A percentile compares a stretch with the other conserved stretches of the same genome.
These are phyloP conservation scores for Tautogolabrus adspersus DNA, from an alignment of 2,113 vertebrate species.

Conservation along the genomic window DNA sequence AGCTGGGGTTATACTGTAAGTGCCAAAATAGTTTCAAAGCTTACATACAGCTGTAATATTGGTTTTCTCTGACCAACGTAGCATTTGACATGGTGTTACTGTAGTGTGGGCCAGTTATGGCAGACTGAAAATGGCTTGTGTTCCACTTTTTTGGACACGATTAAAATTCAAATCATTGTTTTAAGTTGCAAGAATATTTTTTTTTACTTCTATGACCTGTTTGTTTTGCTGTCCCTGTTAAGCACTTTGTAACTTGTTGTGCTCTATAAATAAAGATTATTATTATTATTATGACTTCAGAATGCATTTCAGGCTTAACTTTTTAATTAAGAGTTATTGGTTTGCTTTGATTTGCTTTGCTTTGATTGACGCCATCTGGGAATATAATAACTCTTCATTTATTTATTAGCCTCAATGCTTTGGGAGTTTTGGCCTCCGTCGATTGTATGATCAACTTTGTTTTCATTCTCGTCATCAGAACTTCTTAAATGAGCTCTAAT, in stretches of 20 bases:
- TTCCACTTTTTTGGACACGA: not conserved
- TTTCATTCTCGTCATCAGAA: not conserved
- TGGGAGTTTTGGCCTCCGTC: not conserved
- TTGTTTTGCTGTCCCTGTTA: too few relatives aligned
- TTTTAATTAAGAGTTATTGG: constrained; percentile 13
- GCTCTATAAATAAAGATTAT: too few relatives aligned
- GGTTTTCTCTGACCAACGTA: too few relatives aligned
- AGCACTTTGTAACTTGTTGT: too few relatives aligned
- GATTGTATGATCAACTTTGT: constrained; percentile 7
- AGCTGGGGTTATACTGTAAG: not conserved
- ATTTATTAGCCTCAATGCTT: not conserved
- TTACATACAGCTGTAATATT: not conserved
- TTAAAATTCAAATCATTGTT: not conserved
- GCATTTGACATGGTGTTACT: not conserved
- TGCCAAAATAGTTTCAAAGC: constrained; percentile 17
- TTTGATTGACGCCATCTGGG: not conserved
- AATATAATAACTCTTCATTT: too few relatives aligned
- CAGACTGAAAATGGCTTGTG: not conserved
- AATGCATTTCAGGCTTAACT: constrained; percentile 5
- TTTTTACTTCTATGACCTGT: constrained; percentile 18
- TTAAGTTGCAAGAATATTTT: not conserved
- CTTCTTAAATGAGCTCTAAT: constrained; percentile 19
- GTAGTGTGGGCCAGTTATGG: too few relatives aligned
- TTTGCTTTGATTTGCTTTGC: not conserved
- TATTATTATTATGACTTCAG: too few relatives aligned